phyloP scores from a whole-genome alignment of 2,888 invertebrate species.

The Xanthia togata region DNA sequence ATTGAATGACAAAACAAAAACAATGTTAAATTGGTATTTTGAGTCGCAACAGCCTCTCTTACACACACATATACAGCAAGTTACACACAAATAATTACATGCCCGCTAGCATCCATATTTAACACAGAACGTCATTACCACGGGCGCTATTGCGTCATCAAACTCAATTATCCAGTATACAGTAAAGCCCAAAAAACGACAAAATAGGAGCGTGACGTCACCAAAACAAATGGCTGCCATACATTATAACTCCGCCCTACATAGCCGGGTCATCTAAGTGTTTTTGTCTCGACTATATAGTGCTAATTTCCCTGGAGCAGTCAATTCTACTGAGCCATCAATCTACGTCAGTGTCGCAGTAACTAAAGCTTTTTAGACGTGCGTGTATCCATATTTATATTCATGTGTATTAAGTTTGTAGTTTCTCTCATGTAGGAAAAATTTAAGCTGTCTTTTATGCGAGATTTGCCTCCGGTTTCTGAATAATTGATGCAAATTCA shows the following conservation, averaged over 20 bases:
- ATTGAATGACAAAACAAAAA: neutral
- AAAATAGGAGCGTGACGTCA: conserved; percentile 50
- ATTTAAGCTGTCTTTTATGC: neutral
- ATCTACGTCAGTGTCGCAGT: conserved; percentile 75
- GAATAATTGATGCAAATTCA: neutral
- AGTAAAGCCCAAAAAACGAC: conserved; percentile 49
- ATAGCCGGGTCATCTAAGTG: conserved; percentile 60
- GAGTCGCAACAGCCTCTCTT: neutral
- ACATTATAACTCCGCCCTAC: conserved; percentile 47
- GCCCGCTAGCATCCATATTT: conserved; percentile 36
- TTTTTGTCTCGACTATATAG: conserved; percentile 68
- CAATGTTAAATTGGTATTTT: neutral
- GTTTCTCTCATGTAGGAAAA: conserved; percentile 2
- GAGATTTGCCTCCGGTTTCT: neutral
- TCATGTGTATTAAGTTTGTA: conserved; percentile 19
- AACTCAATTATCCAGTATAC: conserved; percentile 51
- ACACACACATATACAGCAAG: neutral
- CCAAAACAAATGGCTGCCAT: conserved; percentile 53
- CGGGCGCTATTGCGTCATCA: conserved; percentile 46
- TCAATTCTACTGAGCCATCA: conserved; percentile 77
- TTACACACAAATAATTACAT: conserved; percentile 31
- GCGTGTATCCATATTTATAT: conserved; percentile 45
- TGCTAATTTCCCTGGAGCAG: conserved; percentile 84
- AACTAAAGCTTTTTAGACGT: conserved; percentile 57
- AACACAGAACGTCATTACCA: conserved; percentile 38